These are phyloP conservation scores for Nomada fabriciana DNA, from an alignment of 2,888 invertebrate species.

Conservation along the genomic window DNA sequence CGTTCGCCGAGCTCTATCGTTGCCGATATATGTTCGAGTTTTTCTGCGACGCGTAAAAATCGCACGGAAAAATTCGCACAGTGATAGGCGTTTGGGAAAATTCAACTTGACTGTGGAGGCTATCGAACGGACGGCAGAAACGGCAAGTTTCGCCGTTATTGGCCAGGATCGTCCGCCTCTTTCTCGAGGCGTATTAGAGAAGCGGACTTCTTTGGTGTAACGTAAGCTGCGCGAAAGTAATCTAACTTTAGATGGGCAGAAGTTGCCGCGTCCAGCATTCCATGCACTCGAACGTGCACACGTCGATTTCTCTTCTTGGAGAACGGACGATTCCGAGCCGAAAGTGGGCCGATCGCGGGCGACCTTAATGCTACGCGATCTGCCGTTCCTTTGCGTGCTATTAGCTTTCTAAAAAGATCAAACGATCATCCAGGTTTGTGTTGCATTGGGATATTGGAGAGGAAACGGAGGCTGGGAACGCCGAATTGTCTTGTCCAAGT, in stretches of 20 bases:
- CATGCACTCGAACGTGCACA: conserved; percentile 40
- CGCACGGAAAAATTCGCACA: too few species aligned
- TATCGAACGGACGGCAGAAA: too few species aligned
- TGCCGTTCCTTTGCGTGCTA: conserved; percentile 53
- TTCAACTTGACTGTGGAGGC: too few species aligned
- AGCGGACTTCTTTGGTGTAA: conserved; percentile 1
- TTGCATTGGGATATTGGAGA: neutral
- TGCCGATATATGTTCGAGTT: neutral
- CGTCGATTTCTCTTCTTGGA: conserved; percentile 73
- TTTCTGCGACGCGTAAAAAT: too few species aligned
- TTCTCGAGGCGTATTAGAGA: neutral
- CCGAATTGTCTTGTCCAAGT: neutral
- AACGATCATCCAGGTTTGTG: conserved; percentile 30
- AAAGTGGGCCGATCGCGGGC: conserved; percentile 79
- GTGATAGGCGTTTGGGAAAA: too few species aligned
- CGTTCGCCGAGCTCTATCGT: neutral
- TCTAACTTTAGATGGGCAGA: conserved; percentile 73
- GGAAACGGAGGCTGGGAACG: neutral
- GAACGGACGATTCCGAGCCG: conserved; percentile 55
- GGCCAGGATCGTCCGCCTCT: neutral
- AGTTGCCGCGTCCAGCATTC: conserved; percentile 52
- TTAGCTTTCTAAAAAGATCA: conserved; percentile 73
- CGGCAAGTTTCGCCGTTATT: too few species aligned
- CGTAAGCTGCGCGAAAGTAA: conserved; percentile 68
- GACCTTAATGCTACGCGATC: conserved; percentile 72